These are phyloP conservation scores for Drosophila santomea DNA, from an alignment of 1,140 invertebrate species.

Conservation along the genomic window DNA sequence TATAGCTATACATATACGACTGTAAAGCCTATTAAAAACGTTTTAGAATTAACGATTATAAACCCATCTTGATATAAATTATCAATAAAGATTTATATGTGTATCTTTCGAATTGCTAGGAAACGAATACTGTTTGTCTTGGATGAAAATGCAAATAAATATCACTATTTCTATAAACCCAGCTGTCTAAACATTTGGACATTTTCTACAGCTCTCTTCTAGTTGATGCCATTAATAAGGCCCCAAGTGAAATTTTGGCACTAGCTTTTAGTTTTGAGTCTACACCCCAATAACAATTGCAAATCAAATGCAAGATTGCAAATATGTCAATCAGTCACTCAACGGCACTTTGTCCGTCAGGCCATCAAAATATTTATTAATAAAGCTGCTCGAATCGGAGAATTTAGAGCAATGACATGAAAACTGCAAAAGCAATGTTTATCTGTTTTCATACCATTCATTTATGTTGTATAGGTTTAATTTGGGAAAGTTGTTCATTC, in stretches of 20 bases:
- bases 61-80: too few species aligned
- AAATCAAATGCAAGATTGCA: conserved; percentile 57
- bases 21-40: neutral
- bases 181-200: neutral
- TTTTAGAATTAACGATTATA: too few species aligned
- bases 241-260: conserved; percentile 13
- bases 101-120: too few species aligned
- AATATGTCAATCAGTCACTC: conserved; percentile 40
- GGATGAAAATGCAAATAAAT: neutral
- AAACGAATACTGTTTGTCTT: neutral
- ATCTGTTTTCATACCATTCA: conserved; percentile 11
- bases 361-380: conserved; percentile 45
- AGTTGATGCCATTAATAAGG: conserved; percentile 3
- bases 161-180: neutral
- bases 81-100: too few species aligned
- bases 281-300: conserved; percentile 6
- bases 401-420: conserved; percentile 15
- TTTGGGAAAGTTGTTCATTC: conserved; percentile 2
- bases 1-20: neutral
- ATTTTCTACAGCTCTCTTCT: neutral
- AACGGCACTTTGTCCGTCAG: neutral
- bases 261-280: conserved; percentile 4
- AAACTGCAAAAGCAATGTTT: neutral
- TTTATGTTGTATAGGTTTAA: conserved; percentile 5
- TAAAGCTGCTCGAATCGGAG: conserved; percentile 28